phyloP scores from a whole-genome alignment of 2,888 invertebrate species.

The Dusona sp. region DNA sequence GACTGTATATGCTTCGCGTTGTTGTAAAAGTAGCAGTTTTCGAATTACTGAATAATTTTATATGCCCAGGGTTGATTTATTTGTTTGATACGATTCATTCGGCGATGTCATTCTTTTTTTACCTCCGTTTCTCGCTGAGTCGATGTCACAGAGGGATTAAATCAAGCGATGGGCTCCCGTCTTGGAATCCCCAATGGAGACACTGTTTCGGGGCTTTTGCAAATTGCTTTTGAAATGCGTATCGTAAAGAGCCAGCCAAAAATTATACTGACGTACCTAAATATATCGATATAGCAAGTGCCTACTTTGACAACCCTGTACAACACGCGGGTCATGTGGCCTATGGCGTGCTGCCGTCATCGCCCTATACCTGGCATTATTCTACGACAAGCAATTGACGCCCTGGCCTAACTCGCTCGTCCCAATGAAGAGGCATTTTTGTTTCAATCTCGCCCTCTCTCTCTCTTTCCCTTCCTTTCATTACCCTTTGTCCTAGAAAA shows the following conservation, averaged over 20 bases:
- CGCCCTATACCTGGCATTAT: slow-evolving; percentile 41
- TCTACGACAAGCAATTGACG: slow-evolving; percentile 17
- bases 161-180: not conserved
- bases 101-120: not conserved
- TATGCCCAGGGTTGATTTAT: not conserved
- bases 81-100: not conserved
- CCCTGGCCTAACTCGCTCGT: not conserved
- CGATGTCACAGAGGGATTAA: not conserved
- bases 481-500: not conserved
- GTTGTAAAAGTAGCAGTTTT: not conserved
- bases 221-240: slow-evolving; percentile 41
- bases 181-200: not conserved
- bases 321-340: not conserved
- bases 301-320: slow-evolving; percentile 1
- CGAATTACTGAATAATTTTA: not conserved
- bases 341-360: not conserved
- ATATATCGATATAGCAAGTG: slow-evolving; percentile 1
- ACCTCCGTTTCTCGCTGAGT: not conserved
- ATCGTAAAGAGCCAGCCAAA: slow-evolving; percentile 25
- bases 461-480: not conserved
- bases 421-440: slow-evolving; percentile 12
- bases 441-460: slow-evolving; percentile 9
- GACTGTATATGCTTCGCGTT: no score
- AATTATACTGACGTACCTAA: not conserved
- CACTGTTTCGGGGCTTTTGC: slow-evolving; percentile 1